These are phyloP conservation scores for Hemichromis elongatus DNA, from an alignment of 2,113 vertebrate species.

Conservation along the genomic window DNA sequence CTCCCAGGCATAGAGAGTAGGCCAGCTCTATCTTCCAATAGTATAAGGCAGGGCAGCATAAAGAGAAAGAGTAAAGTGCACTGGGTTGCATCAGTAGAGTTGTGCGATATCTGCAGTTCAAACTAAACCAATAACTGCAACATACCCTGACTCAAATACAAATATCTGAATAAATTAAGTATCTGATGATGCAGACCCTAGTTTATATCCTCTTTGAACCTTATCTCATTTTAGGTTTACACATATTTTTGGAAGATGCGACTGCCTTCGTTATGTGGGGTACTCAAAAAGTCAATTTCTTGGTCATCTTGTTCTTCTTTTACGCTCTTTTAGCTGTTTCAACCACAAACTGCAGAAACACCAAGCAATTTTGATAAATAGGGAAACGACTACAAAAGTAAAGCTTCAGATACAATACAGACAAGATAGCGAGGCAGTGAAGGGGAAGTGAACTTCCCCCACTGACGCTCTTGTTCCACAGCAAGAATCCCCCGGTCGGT, in stretches of 20 bases:
- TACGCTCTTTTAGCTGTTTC: neutral
- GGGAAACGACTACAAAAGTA: slow-evolving; percentile 13
- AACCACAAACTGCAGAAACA: neutral
- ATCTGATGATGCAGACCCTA: neutral
- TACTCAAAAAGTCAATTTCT: neutral
- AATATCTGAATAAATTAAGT: neutral
- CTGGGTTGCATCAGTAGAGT: slow-evolving; percentile 9
- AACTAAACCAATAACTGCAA: neutral
- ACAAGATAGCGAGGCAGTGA: slow-evolving; percentile 51
- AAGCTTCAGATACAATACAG: slow-evolving; percentile 21
- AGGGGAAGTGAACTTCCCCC: slow-evolving; percentile 69
- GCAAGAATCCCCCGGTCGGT: slow-evolving; percentile 73
- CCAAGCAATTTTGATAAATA: slow-evolving; percentile 13
- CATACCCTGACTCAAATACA: neutral
- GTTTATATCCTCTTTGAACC: neutral
- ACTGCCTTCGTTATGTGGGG: neutral
- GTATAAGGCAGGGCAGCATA: slow-evolving; percentile 27
- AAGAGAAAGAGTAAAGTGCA: neutral
- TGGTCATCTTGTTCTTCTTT: neutral
- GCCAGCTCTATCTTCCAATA: slow-evolving; percentile 56
- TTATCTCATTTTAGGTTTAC: neutral
- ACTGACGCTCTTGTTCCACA: slow-evolving; percentile 74
- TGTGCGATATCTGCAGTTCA: slow-evolving; percentile 13
- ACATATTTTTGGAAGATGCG: neutral
- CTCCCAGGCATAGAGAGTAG: slow-evolving; percentile 67